phyloP scores from a whole-genome alignment of 2,113 vertebrate genomes.

The Tyto alba region DNA sequence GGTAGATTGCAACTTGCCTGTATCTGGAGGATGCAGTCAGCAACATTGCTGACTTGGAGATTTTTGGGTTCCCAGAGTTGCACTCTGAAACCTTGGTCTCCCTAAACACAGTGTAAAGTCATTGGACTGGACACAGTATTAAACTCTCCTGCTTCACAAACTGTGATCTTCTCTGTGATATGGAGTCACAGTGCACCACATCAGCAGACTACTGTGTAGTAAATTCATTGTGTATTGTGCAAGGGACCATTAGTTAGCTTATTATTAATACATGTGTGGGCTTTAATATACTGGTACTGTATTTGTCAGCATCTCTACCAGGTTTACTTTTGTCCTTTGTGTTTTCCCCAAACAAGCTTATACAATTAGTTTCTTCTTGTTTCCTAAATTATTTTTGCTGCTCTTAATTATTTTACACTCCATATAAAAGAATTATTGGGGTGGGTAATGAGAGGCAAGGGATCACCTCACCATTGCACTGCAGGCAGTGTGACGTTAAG shows the following conservation, averaged over 20 bases:
- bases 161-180: neutral
- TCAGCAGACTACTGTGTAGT: conserved; percentile 36
- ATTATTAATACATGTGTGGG: conserved; percentile 38
- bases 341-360: conserved; percentile 76
- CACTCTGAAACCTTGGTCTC: neutral
- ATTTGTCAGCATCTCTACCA: conserved; percentile 45
- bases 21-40: neutral
- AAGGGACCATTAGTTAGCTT: conserved; percentile 54
- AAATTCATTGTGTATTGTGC: conserved; percentile 33
- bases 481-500: conserved; percentile 58
- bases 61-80: neutral
- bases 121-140: conserved; percentile 22
- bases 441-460: conserved; percentile 74
- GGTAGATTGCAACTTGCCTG: neutral
- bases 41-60: neutral
- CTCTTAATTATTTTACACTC: conserved; percentile 82
- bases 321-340: conserved; percentile 57
- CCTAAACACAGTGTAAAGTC: neutral
- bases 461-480: conserved; percentile 53
- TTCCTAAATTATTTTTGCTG: conserved; percentile 80
- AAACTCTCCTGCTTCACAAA: conserved; percentile 11
- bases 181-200: neutral
- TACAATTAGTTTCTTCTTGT: conserved; percentile 79
- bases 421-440: conserved; percentile 82
- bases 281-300: conserved; percentile 47